Evolutionary conservation across 2,888 invertebrate genomes (phyloP), one percentile per base, ranked within the genome.

Genomic region (Orthosia gracilis): DNA sequence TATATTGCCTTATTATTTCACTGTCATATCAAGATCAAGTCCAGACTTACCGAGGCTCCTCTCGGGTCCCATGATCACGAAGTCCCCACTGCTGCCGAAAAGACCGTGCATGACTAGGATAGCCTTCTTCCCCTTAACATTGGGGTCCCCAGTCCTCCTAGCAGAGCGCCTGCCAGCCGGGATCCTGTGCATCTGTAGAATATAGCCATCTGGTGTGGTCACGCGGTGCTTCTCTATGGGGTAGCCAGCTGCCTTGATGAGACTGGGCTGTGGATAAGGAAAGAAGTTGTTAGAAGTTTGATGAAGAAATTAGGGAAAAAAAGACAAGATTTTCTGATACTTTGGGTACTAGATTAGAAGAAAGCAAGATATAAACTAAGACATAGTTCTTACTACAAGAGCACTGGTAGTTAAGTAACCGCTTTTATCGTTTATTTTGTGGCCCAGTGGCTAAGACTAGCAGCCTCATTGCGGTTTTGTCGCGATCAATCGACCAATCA

Each of bases 51-150:
- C 97, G 45, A 98, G 91, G 85, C 97, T 97, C 84, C 97, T 97
- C 71, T 97, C 95, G 0, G 97, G 97, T 0, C 97, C 97, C 96
- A 98, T 97, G 76, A 98, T 96, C 11, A 98, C 94, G 96, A 97
- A 98, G 88, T 97, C 97, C 0, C 97, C 97, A 9, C 98, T 97
- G 85, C 97, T 97, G 3, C 97, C 97, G 7, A 97, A 85, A 0
- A 98, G 90, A 0, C 98, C 97, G 79, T 97, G 97, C 74, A 97
- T 93, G 11, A 97, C 81, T 12, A 97, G 89, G 4, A 97, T 93
- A 0, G 94, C 92, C 71, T 90, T 93, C 88, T 95, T 94, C 57
- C 92, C 94, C 82, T 94, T 94, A 15, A 89, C 89, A 3, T 76
- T 84, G 0, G 86, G 86, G 2, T 88, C 85, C 0, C 80, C 89